A percentile compares a stretch with the other conserved stretches of the same genome.
phyloP scores from a whole-genome alignment of 2,888 invertebrate species.

The Cataglyphis rosenhaueri region DNA sequence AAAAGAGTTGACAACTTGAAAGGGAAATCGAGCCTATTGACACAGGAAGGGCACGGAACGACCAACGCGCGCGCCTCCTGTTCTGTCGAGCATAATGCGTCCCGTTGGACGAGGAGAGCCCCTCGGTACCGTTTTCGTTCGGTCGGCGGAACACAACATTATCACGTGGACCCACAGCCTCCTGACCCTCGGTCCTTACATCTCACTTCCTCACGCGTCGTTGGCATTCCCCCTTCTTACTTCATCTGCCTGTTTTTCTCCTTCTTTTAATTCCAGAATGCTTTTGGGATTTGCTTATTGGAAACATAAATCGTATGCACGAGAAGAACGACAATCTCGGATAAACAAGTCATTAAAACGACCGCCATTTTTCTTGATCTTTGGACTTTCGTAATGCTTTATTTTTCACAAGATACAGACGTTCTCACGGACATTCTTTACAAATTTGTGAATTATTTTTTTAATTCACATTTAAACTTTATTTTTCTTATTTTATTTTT shows the following conservation, averaged over 20 bases:
- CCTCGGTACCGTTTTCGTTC: slow-evolving; percentile 68
- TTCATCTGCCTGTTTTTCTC: slow-evolving; percentile 17
- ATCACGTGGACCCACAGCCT: slow-evolving; percentile 70
- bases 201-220: slow-evolving; percentile 18
- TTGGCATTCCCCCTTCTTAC: slow-evolving; percentile 3
- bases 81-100: slow-evolving; percentile 71
- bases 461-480: background rate
- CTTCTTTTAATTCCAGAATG: slow-evolving; percentile 46
- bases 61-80: slow-evolving; percentile 61
- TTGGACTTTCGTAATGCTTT: slow-evolving; percentile 32
- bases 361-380: slow-evolving; percentile 25
- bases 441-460: slow-evolving; percentile 34
- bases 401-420: slow-evolving; percentile 3
- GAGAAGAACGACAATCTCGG: slow-evolving; percentile 36
- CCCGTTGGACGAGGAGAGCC: slow-evolving; percentile 60
- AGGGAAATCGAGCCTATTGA: slow-evolving; percentile 86
- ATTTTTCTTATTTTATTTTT: background rate
- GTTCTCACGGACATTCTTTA: background rate
- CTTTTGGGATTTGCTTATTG: slow-evolving; percentile 53
- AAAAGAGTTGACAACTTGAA: slow-evolving; percentile 86
- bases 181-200: slow-evolving; percentile 53
- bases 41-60: slow-evolving; percentile 78
- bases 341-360: slow-evolving; percentile 48
- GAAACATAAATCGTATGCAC: slow-evolving; percentile 48
- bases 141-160: slow-evolving; percentile 74